Evolutionary conservation across 2,113 vertebrate species (phyloP), one percentile per base, ranked within the genome.

Genomic region (Rhizomys pruinosus): DNA sequence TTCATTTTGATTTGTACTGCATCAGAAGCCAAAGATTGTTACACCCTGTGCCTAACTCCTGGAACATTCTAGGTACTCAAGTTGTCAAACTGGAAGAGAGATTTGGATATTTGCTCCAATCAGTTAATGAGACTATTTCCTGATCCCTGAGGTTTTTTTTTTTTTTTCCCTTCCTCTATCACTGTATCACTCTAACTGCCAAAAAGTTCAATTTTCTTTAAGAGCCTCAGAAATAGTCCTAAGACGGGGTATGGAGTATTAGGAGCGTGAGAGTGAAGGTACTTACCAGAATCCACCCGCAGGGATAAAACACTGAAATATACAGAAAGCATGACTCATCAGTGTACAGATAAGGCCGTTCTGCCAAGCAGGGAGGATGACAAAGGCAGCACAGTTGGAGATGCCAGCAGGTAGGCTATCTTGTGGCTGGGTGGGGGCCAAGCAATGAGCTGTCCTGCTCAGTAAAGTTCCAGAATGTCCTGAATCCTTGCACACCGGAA

Each of bases 151-250:
- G 63, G 23, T 1, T 34, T 74, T 71, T 32, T 59, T 3, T 87
- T 7, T 88, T 44, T 47, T 57, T 37, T 64, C 29, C 68, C 47
- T n/a, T 34, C 8, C 32, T 27, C 17, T 68, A 66, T 68, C 32
- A 9, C 64, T 84, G 63, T 22, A 52, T 85, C 57, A 87, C 44
- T 92, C 66, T 39, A 77, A 95, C 22, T 85, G 91, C 87, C 64
- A 39, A 95, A 96, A 95, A 95, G 95, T 95, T 79, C 79, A 44
- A 87, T 98, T 97, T 97, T 96, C 94, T 95, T 97, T 91, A 96
- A 17, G 34, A 92, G 61, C 89, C 96, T 76, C 85, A 90, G 73
- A 91, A 96, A 93, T 81, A 94, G 85, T 94, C 76, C 91, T 92
- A 59, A 92, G 87, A 93, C 91, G 57, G 69, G 72, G 44, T 92